Evolutionary conservation across 2,113 vertebrate species (phyloP).

Genomic region (Cochlearius cochlearius): DNA sequence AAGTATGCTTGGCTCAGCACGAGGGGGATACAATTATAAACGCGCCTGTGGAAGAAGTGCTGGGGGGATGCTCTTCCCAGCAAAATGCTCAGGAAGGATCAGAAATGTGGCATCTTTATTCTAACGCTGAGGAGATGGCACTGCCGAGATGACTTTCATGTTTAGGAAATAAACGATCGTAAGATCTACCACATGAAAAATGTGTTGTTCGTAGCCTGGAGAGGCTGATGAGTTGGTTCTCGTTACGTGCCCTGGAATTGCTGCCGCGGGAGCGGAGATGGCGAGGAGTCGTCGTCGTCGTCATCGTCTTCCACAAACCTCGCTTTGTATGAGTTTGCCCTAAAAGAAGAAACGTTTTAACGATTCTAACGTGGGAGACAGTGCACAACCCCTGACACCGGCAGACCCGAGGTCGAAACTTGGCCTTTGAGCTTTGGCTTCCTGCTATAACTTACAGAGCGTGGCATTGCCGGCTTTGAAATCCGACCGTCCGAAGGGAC

Average conservation of each 20-base stretch:
- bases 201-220: background rate
- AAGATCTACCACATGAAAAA: background rate
- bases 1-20: background rate
- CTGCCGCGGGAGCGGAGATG: background rate
- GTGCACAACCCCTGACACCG: background rate
- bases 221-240: background rate
- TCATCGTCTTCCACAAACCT: background rate
- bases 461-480: background rate
- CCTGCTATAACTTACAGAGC: background rate
- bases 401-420: background rate
- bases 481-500: background rate
- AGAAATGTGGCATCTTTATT: background rate
- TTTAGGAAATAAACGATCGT: background rate
- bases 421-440: background rate
- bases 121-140: background rate
- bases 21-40: background rate
- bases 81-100: background rate
- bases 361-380: background rate
- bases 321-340: background rate
- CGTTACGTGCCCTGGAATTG: rapidly evolving
- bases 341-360: background rate
- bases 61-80: background rate
- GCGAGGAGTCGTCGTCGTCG: rapidly evolving
- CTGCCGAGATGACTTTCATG: background rate
- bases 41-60: background rate